Conservation (phyloP, 2,888 invertebrate species). For the Trimorus sp. region DNA sequence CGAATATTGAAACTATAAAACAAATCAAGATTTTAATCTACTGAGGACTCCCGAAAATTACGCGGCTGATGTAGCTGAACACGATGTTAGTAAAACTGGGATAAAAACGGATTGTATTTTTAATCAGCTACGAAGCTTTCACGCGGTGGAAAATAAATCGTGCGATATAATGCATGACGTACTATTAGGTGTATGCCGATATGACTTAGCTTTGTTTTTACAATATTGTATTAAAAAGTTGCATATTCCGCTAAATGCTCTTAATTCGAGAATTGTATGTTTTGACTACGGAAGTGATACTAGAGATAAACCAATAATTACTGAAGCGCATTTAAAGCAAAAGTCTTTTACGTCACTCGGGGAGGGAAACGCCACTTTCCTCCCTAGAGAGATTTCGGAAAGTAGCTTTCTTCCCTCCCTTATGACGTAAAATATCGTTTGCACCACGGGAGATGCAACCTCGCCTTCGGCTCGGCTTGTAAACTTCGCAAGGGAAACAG, state of each 20-base stretch:
- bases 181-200: conserved; percentile 45
- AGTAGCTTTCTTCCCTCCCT: no score
- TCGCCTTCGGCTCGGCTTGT: no score
- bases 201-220: conserved; percentile 53
- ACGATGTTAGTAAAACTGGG: conserved; percentile 17
- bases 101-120: conserved; percentile 49
- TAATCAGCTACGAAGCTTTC: conserved; percentile 52
- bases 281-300: conserved; percentile 50
- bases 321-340: conserved; percentile 27
- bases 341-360: no score
- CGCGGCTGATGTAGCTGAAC: neutral
- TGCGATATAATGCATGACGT: conserved; percentile 62
- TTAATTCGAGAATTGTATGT: conserved; percentile 44
- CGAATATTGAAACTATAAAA: neutral
- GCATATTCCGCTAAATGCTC: conserved; percentile 33
- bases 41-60: neutral
- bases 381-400: no score
- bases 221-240: conserved; percentile 31
- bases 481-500: no score
- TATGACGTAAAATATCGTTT: no score
- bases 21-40: neutral
- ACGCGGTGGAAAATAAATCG: conserved; percentile 45
- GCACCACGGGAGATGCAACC: no score
- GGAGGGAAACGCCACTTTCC: no score
- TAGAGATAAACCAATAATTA: conserved; percentile 54